Conservation (phyloP, 2,113 vertebrate species). For the Pyrgilauda ruficollis region DNA sequence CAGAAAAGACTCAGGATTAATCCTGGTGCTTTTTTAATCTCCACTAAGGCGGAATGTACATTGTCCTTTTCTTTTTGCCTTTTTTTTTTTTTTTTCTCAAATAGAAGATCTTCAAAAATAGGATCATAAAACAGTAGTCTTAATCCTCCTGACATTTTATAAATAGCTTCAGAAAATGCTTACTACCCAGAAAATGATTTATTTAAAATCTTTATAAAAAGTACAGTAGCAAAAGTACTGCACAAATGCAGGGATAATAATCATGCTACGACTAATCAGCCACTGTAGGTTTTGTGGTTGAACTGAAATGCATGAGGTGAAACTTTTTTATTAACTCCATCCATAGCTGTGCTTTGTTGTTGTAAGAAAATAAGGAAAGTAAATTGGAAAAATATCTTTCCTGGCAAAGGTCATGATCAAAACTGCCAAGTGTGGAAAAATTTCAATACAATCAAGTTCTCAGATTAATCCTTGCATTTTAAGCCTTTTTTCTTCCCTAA, state of each 20-base stretch:
- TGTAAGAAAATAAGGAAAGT: constrained; percentile 28
- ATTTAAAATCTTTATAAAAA: constrained; percentile 22
- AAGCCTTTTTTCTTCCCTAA: constrained; percentile 37
- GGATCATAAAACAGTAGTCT: neutral
- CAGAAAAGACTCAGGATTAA: neutral
- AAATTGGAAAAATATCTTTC: constrained; percentile 31
- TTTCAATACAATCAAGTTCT: neutral
- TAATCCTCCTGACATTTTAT: constrained; percentile 24
- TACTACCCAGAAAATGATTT: neutral
- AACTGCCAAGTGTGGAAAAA: neutral
- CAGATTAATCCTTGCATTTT: constrained; percentile 43
- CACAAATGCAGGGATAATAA: neutral
- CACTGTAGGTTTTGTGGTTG: neutral
- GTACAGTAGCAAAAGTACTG: neutral
- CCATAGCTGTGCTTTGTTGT: constrained; percentile 2
- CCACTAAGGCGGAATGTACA: neutral
- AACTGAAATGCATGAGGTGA: neutral
- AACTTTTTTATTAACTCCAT: neutral
- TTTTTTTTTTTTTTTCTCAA: neutral
- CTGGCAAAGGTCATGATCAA: neutral
- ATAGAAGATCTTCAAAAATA: neutral
- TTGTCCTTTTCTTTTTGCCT: neutral
- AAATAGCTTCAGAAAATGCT: constrained; percentile 21
- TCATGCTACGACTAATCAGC: neutral
- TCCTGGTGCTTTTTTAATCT: neutral